Evolutionary conservation across 1,140 invertebrate species (phyloP).

Genomic region (Epicauta chinensis): DNA sequence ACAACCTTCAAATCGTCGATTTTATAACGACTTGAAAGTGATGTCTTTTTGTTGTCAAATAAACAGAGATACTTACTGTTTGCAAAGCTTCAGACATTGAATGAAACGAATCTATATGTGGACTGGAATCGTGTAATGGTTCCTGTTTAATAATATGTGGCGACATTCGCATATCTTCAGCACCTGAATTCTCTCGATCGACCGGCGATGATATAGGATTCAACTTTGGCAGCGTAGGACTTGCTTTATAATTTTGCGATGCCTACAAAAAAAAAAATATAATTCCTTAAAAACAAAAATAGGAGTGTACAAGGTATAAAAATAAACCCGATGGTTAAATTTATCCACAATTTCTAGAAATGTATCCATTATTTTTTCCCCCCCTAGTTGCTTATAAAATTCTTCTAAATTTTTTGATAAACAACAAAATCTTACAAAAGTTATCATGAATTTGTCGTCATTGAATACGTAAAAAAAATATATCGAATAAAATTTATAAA

Average conservation of each 20-base stretch:
- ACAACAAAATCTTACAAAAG: too few relatives aligned
- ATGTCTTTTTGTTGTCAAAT: neutral
- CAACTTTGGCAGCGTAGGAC: slow-evolving; percentile 51
- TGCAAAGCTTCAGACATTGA: slow-evolving; percentile 42
- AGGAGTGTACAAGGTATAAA: too few relatives aligned
- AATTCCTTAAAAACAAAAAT: too few relatives aligned
- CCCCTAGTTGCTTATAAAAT: too few relatives aligned
- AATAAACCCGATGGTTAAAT: too few relatives aligned
- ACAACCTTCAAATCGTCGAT: neutral
- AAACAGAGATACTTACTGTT: slow-evolving; percentile 43
- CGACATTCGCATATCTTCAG: slow-evolving; percentile 47
- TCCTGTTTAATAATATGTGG: slow-evolving; percentile 61
- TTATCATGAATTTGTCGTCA: too few relatives aligned
- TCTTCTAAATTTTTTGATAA: too few relatives aligned
- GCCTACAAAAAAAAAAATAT: neutral
- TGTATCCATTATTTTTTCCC: too few relatives aligned
- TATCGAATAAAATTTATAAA: neutral
- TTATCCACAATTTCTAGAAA: too few relatives aligned
- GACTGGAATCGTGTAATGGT: slow-evolving; percentile 30
- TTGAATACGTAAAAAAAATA: too few relatives aligned
- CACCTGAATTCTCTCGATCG: slow-evolving; percentile 52
- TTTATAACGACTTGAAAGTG: neutral
- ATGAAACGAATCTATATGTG: slow-evolving; percentile 39
- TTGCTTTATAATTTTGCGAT: slow-evolving; percentile 22
- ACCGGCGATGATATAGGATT: slow-evolving; percentile 55